Percentiles rank a stretch among this genome's conserved stretches.
Conservation (phyloP, 2,113 vertebrate species). For the Pycnonotus jocosus region DNA sequence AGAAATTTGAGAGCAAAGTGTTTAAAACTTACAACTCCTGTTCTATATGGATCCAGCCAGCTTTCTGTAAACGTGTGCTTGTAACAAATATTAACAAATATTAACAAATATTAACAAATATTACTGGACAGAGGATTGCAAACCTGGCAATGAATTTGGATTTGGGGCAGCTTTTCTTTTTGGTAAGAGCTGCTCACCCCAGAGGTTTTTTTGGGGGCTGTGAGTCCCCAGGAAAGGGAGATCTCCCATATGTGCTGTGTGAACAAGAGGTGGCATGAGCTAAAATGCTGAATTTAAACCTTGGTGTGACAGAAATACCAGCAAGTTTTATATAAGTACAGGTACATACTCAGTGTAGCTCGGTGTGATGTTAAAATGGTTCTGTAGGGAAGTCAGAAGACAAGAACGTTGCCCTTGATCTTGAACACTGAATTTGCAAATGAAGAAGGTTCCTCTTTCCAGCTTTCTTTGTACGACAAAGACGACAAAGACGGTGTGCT, state of each 20-base stretch:
- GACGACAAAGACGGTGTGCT: neutral
- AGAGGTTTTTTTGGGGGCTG: neutral
- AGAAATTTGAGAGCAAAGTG: neutral
- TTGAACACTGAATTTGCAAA: neutral
- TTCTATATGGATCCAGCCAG: neutral
- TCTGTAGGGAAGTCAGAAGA: neutral
- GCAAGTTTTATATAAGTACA: neutral
- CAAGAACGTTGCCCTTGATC: neutral
- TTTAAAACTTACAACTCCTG: neutral
- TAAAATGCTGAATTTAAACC: neutral
- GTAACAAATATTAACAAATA: no score
- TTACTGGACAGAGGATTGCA: neutral
- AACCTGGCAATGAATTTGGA: neutral
- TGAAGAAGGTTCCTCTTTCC: neutral
- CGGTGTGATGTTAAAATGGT: neutral
- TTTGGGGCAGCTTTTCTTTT: neutral
- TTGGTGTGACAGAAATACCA: neutral
- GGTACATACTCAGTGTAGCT: neutral
- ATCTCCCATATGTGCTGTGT: fast-evolving
- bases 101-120: no score
- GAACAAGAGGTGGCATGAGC: neutral
- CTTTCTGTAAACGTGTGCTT: neutral
- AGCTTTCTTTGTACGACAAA: neutral
- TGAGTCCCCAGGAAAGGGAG: neutral
- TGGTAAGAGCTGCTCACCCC: neutral